Percentiles rank a stretch among this genome's conserved stretches.
phyloP scores from a whole-genome alignment of 2,888 invertebrate genomes.

The Pyrrhosoma nymphula region DNA sequence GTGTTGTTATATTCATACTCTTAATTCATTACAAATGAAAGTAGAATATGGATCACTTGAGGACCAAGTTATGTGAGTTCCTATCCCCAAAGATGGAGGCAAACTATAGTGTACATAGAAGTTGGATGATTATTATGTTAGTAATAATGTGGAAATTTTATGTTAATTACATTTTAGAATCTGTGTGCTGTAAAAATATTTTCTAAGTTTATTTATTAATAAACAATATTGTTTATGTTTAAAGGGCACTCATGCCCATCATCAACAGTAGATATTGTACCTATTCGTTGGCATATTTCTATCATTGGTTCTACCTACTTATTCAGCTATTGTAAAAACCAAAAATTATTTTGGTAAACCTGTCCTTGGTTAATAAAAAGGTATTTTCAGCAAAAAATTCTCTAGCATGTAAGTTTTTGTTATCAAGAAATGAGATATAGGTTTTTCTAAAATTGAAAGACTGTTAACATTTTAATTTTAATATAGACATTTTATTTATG shows the following conservation, averaged over 20 bases:
- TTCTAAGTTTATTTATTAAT: conserved; percentile 37
- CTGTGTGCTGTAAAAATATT: conserved; percentile 35
- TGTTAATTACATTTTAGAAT: conserved; percentile 37
- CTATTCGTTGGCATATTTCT: neutral
- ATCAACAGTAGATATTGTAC: conserved; percentile 4
- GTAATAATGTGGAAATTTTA: conserved; percentile 1
- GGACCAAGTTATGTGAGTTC: conserved; percentile 52
- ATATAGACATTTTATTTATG: conserved; percentile 15
- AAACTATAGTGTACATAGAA: conserved; percentile 25
- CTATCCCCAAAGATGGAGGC: conserved; percentile 37
- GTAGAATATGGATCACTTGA: conserved; percentile 50
- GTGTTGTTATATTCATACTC: conserved; percentile 2
- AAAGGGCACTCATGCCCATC: neutral
- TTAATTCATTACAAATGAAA: conserved; percentile 40
- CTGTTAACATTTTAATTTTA: neutral
- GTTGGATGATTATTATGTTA: conserved; percentile 1
- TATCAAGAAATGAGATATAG: neutral
- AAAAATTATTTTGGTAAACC: conserved; percentile 24
- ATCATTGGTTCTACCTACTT: neutral
- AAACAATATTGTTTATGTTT: neutral
- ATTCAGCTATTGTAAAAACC: conserved; percentile 28
- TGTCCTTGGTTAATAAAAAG: conserved; percentile 9
- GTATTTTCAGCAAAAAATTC: neutral
- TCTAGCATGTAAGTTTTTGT: neutral
- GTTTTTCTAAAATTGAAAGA: neutral